Evolutionary conservation across 2,113 vertebrate species (phyloP).

Genomic region (Pseudopodoces humilis): DNA sequence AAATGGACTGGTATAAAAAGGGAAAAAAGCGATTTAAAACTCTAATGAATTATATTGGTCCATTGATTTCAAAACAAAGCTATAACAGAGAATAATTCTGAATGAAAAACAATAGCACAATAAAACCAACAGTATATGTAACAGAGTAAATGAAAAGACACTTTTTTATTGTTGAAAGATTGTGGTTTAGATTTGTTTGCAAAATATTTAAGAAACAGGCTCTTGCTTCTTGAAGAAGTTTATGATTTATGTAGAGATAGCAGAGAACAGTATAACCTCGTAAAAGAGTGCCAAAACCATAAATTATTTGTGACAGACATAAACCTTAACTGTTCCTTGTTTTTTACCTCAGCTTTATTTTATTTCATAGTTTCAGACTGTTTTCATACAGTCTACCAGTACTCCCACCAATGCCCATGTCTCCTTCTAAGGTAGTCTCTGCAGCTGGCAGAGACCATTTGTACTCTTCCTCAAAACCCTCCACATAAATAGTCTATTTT

Average conservation of each 20-base stretch:
- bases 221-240: neutral
- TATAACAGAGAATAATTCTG: neutral
- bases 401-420: rapidly evolving
- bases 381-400: neutral
- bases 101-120: neutral
- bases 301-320: neutral
- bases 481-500: neutral
- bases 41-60: neutral
- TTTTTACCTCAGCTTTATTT: neutral
- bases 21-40: neutral
- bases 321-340: neutral
- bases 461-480: neutral
- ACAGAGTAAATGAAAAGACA: neutral
- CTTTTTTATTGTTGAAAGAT: neutral
- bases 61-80: neutral
- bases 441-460: neutral
- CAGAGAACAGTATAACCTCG: neutral
- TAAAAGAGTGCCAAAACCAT: neutral
- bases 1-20: neutral
- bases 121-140: neutral
- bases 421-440: neutral
- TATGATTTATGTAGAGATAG: neutral
- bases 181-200: neutral
- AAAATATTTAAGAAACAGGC: neutral
- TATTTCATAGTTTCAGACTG: neutral